Evolutionary conservation across 1,140 invertebrate species (phyloP).

Genomic region (Drosophila lacteicornis): DNA sequence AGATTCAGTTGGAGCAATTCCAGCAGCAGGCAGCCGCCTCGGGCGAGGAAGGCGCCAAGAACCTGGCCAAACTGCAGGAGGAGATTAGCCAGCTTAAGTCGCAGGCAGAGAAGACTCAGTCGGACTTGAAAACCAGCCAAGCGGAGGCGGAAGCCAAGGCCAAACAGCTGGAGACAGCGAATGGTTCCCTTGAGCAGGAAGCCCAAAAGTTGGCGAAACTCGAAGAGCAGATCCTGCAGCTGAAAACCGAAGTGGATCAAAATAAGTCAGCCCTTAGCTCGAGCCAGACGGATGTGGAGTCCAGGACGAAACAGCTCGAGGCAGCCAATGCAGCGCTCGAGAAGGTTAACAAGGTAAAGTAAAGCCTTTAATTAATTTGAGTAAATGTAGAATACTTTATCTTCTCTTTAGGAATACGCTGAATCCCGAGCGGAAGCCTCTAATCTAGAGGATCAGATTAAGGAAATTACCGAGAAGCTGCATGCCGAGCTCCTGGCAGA

Average conservation of each 20-base stretch:
- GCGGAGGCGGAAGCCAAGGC: conserved; percentile 14
- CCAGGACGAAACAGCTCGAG: conserved; percentile 41
- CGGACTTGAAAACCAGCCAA: neutral
- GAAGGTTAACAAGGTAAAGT: conserved; percentile 53
- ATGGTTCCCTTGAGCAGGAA: conserved; percentile 19
- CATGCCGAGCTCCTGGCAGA: conserved; percentile 58
- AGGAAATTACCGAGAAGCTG: conserved; percentile 46
- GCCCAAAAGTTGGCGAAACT: conserved; percentile 24
- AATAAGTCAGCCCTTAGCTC: conserved; percentile 9
- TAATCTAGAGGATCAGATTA: conserved; percentile 59
- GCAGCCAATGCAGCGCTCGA: conserved; percentile 30
- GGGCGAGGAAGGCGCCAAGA: conserved; percentile 38
- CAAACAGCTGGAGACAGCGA: conserved; percentile 31
- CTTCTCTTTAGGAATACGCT: conserved; percentile 21
- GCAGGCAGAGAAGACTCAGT: conserved; percentile 14
- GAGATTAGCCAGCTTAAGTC: conserved; percentile 35
- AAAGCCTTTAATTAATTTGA: neutral
- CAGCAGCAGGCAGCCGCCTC: conserved; percentile 38
- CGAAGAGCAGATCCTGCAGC: conserved; percentile 23
- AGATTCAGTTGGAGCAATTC: conserved; percentile 55
- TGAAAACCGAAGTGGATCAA: conserved; percentile 16
- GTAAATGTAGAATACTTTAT: too few species aligned
- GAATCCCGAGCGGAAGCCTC: conserved; percentile 76
- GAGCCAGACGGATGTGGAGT: conserved; percentile 39
- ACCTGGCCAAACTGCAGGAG: conserved; percentile 40